These are phyloP conservation scores for Spizaetus ornatus DNA, from an alignment of 2,113 vertebrate species.

Conservation along the genomic window DNA sequence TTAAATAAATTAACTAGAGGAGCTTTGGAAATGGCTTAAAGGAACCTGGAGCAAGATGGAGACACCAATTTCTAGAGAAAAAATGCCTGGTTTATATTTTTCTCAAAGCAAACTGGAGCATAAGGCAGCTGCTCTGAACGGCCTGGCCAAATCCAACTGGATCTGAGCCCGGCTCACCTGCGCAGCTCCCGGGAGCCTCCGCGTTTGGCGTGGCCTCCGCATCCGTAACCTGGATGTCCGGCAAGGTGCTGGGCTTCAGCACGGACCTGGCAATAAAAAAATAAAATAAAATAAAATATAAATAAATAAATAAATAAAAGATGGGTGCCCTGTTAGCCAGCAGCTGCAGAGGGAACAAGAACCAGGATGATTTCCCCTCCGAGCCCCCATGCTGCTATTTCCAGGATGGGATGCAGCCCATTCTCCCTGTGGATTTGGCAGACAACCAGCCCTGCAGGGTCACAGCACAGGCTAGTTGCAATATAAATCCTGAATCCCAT, in stretches of 20 bases:
- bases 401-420: not conserved
- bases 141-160: fast-evolving
- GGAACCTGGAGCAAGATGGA: not conserved
- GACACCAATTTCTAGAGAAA: not conserved
- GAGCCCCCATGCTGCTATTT: fast-evolving
- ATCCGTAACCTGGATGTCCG: slow-evolving; percentile 65
- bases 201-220: not conserved
- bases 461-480: not conserved
- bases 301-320: too few relatives aligned
- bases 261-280: slow-evolving; percentile 12
- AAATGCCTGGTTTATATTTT: fast-evolving
- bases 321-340: fast-evolving
- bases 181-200: not conserved
- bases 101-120: fast-evolving
- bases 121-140: not conserved
- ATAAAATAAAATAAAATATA: too few relatives aligned
- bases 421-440: not conserved
- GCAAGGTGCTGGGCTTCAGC: slow-evolving; percentile 70
- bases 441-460: not conserved
- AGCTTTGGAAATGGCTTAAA: not conserved
- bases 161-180: not conserved
- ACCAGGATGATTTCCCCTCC: not conserved
- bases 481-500: not conserved
- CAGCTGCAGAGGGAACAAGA: fast-evolving
- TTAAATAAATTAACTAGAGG: not conserved